phyloP scores from a whole-genome alignment of 2,888 invertebrate species.

The Podabrus alpinus region DNA sequence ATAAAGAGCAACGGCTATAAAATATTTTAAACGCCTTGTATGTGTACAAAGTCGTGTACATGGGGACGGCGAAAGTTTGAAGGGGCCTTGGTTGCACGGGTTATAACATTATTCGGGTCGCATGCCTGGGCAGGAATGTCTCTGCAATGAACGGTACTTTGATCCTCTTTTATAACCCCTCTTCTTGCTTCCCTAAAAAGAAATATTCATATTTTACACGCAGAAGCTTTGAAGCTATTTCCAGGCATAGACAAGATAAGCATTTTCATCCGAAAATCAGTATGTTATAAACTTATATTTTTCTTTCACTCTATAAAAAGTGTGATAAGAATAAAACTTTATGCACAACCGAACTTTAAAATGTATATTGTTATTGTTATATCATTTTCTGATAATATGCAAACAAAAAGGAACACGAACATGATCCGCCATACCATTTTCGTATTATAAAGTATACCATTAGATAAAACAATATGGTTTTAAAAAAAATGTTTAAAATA shows the following conservation, averaged over 20 bases:
- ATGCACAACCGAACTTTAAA: constrained; percentile 11
- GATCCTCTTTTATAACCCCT: constrained; percentile 30
- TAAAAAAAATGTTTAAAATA: not conserved
- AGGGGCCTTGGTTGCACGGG: constrained; percentile 21
- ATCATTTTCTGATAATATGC: constrained; percentile 2
- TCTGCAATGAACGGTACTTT: constrained; percentile 29
- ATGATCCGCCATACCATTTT: not conserved
- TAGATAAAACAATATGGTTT: not conserved
- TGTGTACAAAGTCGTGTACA: constrained; percentile 15
- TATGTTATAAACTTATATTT: constrained; percentile 20
- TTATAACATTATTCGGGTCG: constrained; percentile 33
- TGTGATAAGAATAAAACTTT: constrained; percentile 21
- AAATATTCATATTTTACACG: constrained; percentile 34
- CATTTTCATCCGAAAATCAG: constrained; percentile 22
- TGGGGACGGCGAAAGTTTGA: constrained; percentile 25
- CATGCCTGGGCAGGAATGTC: constrained; percentile 31
- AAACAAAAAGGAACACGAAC: not conserved
- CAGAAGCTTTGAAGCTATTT: constrained; percentile 25
- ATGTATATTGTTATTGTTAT: constrained; percentile 5
- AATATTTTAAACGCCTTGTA: constrained; percentile 5
- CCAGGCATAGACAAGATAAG: constrained; percentile 20
- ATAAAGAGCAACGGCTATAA: not conserved
- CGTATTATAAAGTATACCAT: not conserved
- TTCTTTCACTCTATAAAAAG: constrained; percentile 16
- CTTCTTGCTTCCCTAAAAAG: constrained; percentile 27